Conservation (phyloP, 2,113 vertebrate genomes). For the Chrysemys picta region DNA sequence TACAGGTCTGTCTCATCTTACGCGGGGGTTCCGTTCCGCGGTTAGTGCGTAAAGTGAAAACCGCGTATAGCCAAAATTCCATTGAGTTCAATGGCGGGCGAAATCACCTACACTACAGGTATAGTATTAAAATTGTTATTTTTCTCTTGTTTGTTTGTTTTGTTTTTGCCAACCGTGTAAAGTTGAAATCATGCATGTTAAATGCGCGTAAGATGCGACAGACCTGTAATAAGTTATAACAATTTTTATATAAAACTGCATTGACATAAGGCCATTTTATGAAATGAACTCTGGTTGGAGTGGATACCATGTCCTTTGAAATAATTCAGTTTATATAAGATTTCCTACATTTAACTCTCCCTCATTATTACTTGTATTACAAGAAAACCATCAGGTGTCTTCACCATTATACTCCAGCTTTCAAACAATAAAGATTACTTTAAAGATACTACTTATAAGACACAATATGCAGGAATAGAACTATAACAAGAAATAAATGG, state of each 20-base stretch:
- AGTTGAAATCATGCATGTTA: no score
- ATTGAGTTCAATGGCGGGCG: no score
- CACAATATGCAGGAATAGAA: rapidly evolving
- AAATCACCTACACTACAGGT: no score
- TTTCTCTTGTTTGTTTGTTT: no score
- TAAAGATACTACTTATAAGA: background rate
- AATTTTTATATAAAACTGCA: background rate
- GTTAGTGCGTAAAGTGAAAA: no score
- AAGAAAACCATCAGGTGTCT: background rate
- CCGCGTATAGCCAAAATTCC: no score
- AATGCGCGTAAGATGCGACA: no score
- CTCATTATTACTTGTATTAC: background rate
- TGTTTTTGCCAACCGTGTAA: no score
- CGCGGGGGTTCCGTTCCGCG: no score
- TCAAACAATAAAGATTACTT: background rate
- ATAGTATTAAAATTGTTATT: no score
- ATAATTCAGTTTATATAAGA: background rate
- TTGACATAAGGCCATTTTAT: background rate
- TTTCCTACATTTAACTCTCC: background rate
- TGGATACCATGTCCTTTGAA: background rate
- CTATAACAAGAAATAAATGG: background rate
- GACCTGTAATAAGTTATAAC: background rate
- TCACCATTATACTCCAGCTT: background rate
- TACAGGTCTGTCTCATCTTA: no score
- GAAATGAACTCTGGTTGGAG: background rate